Conservation (phyloP, 1,140 invertebrate species). For the Philotrypesis tridentata region DNA sequence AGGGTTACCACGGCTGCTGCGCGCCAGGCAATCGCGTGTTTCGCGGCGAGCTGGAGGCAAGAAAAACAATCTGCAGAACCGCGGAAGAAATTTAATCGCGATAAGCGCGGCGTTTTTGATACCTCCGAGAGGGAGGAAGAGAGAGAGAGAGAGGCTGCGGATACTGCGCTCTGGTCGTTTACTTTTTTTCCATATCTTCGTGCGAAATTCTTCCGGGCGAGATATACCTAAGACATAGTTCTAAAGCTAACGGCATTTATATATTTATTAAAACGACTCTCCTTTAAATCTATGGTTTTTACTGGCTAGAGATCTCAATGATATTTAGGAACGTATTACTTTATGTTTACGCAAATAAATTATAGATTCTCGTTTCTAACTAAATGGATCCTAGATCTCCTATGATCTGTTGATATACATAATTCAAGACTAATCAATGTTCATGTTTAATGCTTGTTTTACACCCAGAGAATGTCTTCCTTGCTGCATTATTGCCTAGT, state of each 20-base stretch:
- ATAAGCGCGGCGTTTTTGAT: constrained; percentile 1
- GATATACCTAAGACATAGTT: constrained; percentile 68
- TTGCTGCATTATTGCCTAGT: constrained; percentile 48
- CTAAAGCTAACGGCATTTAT: constrained; percentile 68
- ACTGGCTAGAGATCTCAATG: constrained; percentile 65
- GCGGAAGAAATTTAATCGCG: neutral
- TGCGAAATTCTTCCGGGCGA: constrained; percentile 61
- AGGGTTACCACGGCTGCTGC: neutral
- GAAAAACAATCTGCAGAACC: neutral
- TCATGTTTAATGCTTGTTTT: constrained; percentile 7
- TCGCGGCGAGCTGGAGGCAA: neutral
- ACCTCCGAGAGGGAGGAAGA: neutral
- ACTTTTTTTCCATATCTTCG: neutral
- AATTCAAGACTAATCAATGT: constrained; percentile 45
- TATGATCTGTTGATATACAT: constrained; percentile 53
- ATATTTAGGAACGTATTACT: constrained; percentile 65
- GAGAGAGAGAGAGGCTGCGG: neutral
- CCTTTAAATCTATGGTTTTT: constrained; percentile 62
- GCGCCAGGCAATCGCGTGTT: neutral
- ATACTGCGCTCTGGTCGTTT: neutral
- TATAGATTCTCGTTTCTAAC: constrained; percentile 65
- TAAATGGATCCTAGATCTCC: constrained; percentile 71
- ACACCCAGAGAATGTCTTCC: constrained; percentile 28
- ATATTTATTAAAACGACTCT: constrained; percentile 62
- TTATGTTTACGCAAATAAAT: constrained; percentile 58